These are phyloP conservation scores for Euura lappo DNA, from an alignment of 1,140 invertebrate genomes.

Conservation along the genomic window DNA sequence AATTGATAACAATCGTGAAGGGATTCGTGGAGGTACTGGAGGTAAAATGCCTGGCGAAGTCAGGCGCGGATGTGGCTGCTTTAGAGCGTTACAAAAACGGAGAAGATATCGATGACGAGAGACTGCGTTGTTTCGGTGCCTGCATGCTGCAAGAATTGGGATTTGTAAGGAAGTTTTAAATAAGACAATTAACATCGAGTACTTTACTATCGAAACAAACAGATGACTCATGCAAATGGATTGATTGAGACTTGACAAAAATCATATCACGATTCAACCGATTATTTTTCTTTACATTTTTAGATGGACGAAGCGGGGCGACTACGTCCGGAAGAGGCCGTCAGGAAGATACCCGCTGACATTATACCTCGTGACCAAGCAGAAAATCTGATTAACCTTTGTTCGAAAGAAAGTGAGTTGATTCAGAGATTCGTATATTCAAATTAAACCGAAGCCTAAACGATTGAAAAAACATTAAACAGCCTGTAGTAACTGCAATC, in stretches of 20 bases:
- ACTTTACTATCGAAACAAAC: too few relatives aligned
- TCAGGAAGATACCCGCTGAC: background rate
- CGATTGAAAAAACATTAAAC: too few relatives aligned
- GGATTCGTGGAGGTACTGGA: background rate
- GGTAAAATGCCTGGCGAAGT: background rate
- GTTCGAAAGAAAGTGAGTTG: background rate
- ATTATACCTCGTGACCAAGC: background rate
- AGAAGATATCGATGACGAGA: background rate
- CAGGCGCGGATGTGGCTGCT: background rate
- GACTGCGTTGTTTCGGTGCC: background rate
- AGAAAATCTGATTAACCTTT: background rate
- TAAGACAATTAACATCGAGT: too few relatives aligned
- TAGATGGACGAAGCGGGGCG: background rate
- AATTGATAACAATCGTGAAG: background rate
- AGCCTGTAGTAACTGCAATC: background rate
- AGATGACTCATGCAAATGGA: too few relatives aligned
- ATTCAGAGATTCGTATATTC: background rate
- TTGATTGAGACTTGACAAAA: too few relatives aligned
- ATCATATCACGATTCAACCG: too few relatives aligned
- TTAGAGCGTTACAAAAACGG: background rate
- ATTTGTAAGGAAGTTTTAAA: background rate
- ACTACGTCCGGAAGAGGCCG: background rate
- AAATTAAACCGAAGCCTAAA: too few relatives aligned
- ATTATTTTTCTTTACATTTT: background rate
- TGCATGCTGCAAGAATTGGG: background rate